These are phyloP conservation scores for Nannoperca australis DNA, from an alignment of 2,797 vertebrate genomes.

Conservation along the genomic window DNA sequence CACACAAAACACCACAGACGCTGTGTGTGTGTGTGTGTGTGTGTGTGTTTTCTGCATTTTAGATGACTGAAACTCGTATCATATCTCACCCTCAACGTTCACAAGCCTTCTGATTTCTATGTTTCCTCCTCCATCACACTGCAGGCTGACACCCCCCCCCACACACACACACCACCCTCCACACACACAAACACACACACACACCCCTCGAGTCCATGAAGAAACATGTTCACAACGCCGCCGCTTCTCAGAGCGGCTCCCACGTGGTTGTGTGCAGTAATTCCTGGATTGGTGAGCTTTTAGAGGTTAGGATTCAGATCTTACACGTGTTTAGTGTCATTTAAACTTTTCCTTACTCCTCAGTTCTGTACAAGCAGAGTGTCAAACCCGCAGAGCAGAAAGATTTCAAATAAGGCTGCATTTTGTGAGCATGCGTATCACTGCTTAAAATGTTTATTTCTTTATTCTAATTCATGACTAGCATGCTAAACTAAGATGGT, in stretches of 20 bases:
- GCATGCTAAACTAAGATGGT: too few relatives aligned
- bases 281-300: not conserved
- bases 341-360: not conserved
- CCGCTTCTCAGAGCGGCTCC: not conserved
- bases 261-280: not conserved
- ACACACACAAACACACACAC: too few relatives aligned
- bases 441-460: too few relatives aligned
- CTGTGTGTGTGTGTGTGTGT: not conserved
- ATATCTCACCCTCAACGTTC: conserved; percentile 4
- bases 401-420: not conserved
- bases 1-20: not conserved
- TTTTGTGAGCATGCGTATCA: too few relatives aligned
- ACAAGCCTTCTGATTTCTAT: conserved; percentile 8
- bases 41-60: conserved; percentile 30
- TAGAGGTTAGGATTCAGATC: not conserved
- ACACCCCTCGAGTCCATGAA: not conserved
- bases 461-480: too few relatives aligned
- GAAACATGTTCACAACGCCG: not conserved
- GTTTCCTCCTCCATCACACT: not conserved
- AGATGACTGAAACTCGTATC: conserved; percentile 26
- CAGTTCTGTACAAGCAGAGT: too few relatives aligned
- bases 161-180: too few relatives aligned
- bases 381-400: too few relatives aligned
- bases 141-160: not conserved
- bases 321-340: too few relatives aligned